Percentiles rank a stretch among this genome's conserved stretches.
Evolutionary conservation across 2,888 invertebrate genomes (phyloP).

Genomic region (Pristionchus mayeri): DNA sequence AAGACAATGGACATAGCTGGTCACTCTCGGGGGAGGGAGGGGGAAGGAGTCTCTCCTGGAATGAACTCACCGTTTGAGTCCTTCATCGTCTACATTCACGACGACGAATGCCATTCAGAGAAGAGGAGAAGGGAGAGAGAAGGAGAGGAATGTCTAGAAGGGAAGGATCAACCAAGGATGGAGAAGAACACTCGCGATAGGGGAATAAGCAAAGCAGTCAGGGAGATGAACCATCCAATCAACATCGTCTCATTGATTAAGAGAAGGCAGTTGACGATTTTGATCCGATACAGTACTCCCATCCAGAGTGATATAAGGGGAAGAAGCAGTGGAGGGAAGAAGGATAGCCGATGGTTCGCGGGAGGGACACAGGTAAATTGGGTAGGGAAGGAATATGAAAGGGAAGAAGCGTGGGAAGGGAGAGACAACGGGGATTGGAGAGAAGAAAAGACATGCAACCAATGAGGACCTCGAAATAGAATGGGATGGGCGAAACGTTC

Average conservation of each 20-base stretch:
- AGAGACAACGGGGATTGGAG: neutral
- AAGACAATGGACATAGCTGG: conserved; percentile 41
- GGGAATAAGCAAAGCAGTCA: neutral
- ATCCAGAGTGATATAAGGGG: neutral
- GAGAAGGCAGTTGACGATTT: too few relatives aligned
- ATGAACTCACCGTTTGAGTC: conserved; percentile 28
- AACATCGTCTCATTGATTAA: too few relatives aligned
- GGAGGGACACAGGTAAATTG: conserved; percentile 11
- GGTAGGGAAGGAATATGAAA: conserved; percentile 34
- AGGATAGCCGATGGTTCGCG: neutral
- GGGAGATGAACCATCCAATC: neutral
- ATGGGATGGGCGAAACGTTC: conserved; percentile 14
- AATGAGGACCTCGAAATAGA: neutral
- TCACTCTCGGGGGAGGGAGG: neutral
- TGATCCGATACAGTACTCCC: too few relatives aligned
- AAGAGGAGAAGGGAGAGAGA: neutral
- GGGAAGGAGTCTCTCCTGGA: conserved; percentile 4
- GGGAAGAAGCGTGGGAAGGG: conserved; percentile 34
- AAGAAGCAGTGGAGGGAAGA: neutral
- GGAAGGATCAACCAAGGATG: conserved; percentile 3
- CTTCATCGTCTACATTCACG: conserved; percentile 34
- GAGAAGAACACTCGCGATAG: neutral
- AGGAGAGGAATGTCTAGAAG: neutral
- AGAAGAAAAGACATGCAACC: conserved; percentile 6
- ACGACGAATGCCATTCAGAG: conserved; percentile 36